These are phyloP conservation scores for Globodera rostochiensis DNA, from an alignment of 1,140 invertebrate genomes.

Conservation along the genomic window DNA sequence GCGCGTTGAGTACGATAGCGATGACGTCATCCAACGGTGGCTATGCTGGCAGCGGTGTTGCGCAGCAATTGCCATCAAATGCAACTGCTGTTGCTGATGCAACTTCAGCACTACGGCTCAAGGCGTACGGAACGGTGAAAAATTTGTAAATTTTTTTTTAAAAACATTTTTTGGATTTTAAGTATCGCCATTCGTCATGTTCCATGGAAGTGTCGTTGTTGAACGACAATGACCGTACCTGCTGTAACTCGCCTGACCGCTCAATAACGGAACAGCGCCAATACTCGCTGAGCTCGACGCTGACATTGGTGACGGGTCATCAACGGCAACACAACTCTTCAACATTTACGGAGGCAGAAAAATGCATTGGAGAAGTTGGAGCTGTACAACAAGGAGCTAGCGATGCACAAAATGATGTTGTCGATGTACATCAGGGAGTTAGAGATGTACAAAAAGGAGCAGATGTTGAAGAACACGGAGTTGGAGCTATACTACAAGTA, in stretches of 20 bases:
- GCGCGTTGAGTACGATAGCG: neutral
- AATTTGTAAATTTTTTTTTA: too few species aligned
- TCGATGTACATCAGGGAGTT: too few species aligned
- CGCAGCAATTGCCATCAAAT: neutral
- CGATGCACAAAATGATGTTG: too few species aligned
- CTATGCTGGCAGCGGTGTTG: neutral
- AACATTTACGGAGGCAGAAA: neutral
- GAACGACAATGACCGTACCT: too few species aligned
- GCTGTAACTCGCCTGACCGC: too few species aligned
- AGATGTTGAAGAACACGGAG: too few species aligned
- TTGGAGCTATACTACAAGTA: too few species aligned
- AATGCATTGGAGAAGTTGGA: too few species aligned
- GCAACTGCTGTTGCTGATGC: neutral
- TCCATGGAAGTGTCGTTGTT: neutral
- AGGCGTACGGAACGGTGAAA: neutral
- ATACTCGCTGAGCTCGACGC: slow-evolving; percentile 1
- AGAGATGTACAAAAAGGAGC: too few species aligned
- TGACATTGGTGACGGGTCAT: neutral
- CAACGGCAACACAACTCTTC: neutral
- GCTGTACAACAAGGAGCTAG: too few species aligned
- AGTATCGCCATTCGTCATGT: neutral
- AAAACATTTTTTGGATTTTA: neutral
- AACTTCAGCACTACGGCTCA: neutral
- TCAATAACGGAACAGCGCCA: neutral
- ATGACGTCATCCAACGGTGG: neutral